A percentile compares a stretch with the other conserved stretches of the same genome.
phyloP scores from a whole-genome alignment of 2,113 vertebrate genomes.

The Planiliza haematocheilus region DNA sequence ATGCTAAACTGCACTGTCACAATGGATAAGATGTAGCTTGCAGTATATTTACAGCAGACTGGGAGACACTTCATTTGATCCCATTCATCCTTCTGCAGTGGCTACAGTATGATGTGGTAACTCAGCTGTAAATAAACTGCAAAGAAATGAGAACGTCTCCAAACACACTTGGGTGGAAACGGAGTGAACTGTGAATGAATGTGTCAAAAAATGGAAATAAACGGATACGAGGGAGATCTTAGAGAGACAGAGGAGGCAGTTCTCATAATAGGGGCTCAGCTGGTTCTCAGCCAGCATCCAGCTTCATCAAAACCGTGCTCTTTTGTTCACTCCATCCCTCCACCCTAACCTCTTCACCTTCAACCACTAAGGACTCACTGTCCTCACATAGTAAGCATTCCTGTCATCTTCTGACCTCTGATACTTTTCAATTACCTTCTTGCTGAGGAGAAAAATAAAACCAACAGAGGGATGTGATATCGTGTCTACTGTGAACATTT shows the following conservation, averaged over 20 bases:
- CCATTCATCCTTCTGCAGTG: background rate
- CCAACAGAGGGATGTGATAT: slow-evolving; percentile 5
- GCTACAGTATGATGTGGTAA: slow-evolving; percentile 14
- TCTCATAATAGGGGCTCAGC: slow-evolving; percentile 41
- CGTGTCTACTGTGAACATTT: background rate
- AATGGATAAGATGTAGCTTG: slow-evolving; percentile 5
- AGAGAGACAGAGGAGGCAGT: background rate
- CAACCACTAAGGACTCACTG: slow-evolving; percentile 8
- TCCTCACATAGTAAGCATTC: slow-evolving; percentile 6
- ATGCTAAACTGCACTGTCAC: slow-evolving; percentile 28
- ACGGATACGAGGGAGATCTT: slow-evolving; percentile 1
- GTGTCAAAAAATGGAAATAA: slow-evolving; percentile 19
- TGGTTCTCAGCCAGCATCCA: slow-evolving; percentile 24
- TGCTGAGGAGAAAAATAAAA: slow-evolving; percentile 8
- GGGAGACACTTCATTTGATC: slow-evolving; percentile 35
- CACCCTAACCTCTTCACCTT: slow-evolving; percentile 43
- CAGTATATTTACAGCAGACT: slow-evolving; percentile 21
- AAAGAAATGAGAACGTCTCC: slow-evolving; percentile 17
- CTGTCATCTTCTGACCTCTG: slow-evolving; percentile 26
- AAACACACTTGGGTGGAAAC: slow-evolving; percentile 21
- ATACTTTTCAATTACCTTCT: slow-evolving; percentile 40
- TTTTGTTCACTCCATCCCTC: slow-evolving; percentile 35
- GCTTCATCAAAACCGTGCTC: slow-evolving; percentile 24
- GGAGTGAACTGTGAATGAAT: slow-evolving; percentile 3
- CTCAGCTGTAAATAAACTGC: slow-evolving; percentile 32